Evolutionary conservation across 2,797 vertebrate species (phyloP).

Genomic region (Pipistrellus pygmaeus): DNA sequence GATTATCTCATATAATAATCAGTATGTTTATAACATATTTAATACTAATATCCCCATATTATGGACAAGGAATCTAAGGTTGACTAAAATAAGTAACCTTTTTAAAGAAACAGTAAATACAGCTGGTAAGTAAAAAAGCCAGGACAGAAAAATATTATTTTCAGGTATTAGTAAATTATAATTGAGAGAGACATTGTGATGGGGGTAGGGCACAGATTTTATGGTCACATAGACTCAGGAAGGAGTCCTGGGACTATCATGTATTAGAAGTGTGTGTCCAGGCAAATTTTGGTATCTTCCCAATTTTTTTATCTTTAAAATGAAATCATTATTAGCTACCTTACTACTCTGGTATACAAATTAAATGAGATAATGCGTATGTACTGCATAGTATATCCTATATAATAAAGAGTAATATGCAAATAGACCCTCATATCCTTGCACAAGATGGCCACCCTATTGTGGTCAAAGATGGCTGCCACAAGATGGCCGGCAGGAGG

Average conservation of each 20-base stretch:
- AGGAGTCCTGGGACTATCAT: background rate
- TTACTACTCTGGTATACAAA: background rate
- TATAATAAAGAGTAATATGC: too few relatives aligned
- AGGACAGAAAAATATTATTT: background rate
- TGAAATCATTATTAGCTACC: background rate
- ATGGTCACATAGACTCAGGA: background rate
- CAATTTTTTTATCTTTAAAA: constrained; percentile 41
- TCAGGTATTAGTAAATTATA: background rate
- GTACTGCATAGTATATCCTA: background rate
- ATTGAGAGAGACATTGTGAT: background rate
- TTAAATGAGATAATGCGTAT: background rate
- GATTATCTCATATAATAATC: background rate
- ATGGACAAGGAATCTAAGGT: background rate
- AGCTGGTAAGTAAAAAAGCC: background rate
- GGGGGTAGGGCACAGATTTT: background rate
- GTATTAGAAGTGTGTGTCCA: background rate
- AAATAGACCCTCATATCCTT: too few relatives aligned
- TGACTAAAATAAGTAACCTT: background rate
- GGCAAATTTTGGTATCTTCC: constrained; percentile 1
- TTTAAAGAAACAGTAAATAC: background rate
- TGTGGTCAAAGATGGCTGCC: too few relatives aligned
- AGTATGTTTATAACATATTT: background rate
- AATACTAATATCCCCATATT: background rate
- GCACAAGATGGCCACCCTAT: too few relatives aligned
- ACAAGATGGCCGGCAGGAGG: too few relatives aligned